Conservation (phyloP, 2,797 vertebrate species). For the Otus scops region DNA sequence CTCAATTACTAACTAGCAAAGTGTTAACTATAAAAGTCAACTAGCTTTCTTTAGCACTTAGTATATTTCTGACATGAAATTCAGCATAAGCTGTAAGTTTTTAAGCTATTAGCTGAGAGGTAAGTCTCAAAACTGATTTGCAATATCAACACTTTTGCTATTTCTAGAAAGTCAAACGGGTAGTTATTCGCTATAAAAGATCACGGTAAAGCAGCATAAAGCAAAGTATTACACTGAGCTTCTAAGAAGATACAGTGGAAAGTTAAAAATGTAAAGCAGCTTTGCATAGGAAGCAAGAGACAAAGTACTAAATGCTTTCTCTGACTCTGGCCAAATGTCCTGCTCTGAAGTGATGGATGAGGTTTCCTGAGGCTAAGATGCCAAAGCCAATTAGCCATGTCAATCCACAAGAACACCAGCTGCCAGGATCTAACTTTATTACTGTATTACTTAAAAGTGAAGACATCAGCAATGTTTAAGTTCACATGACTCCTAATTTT, state of each 20-base stretch:
- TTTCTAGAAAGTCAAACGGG: not conserved
- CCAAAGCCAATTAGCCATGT: constrained; percentile 77
- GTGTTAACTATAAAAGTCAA: not conserved
- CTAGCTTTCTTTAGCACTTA: not conserved
- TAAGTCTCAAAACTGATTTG: not conserved
- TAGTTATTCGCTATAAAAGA: not conserved
- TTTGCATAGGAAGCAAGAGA: constrained; percentile 50
- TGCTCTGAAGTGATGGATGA: constrained; percentile 66
- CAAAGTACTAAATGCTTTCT: constrained; percentile 66
- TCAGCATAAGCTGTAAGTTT: not conserved
- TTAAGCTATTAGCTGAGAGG: not conserved
- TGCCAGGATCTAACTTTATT: constrained; percentile 67
- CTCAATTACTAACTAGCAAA: not conserved
- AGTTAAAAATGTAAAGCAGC: constrained; percentile 16
- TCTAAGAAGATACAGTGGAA: not conserved
- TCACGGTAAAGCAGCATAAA: not conserved
- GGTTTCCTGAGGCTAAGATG: constrained; percentile 71
- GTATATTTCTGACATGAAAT: not conserved
- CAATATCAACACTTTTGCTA: not conserved
- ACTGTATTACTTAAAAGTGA: constrained; percentile 69
- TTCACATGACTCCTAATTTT: constrained; percentile 66
- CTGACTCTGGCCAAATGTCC: constrained; percentile 51
- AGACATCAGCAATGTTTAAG: constrained; percentile 58
- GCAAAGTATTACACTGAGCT: not conserved
- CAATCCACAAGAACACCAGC: constrained; percentile 66